Evolutionary conservation across 2,113 vertebrate genomes (phyloP).

Genomic region (Cacatua alba): DNA sequence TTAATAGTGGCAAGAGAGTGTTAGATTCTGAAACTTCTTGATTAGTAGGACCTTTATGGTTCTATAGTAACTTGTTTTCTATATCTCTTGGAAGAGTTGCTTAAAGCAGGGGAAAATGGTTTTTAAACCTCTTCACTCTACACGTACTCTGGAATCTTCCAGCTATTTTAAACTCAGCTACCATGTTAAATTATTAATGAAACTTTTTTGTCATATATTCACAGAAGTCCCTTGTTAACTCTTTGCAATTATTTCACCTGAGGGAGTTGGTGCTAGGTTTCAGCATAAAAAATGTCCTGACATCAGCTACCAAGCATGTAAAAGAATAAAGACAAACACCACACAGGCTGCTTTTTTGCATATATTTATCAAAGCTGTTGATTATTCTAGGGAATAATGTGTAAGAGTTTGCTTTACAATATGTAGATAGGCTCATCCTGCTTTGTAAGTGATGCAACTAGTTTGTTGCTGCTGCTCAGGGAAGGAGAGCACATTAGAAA

Average conservation of each 20-base stretch:
- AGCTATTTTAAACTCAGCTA: background rate
- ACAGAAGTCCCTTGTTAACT: background rate
- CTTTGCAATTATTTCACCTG: background rate
- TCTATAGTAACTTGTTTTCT: background rate
- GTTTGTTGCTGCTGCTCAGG: background rate
- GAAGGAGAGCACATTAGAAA: background rate
- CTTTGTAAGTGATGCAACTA: background rate
- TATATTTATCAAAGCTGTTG: background rate
- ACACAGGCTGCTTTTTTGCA: background rate
- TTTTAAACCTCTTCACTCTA: background rate
- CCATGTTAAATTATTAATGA: constrained; percentile 7
- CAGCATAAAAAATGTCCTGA: background rate
- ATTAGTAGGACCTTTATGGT: background rate
- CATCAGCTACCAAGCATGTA: background rate
- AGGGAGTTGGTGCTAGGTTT: background rate
- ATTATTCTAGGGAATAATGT: background rate
- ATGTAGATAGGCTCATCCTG: background rate
- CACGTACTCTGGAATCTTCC: background rate
- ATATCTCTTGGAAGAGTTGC: background rate
- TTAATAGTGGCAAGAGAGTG: background rate
- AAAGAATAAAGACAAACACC: background rate
- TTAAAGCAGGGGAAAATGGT: background rate
- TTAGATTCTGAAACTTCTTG: background rate
- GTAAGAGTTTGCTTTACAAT: background rate
- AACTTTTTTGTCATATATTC: background rate